Percentiles rank a stretch among this genome's conserved stretches.
These are phyloP conservation scores for Podiceps cristatus DNA, from an alignment of 2,113 vertebrate species.

Conservation along the genomic window DNA sequence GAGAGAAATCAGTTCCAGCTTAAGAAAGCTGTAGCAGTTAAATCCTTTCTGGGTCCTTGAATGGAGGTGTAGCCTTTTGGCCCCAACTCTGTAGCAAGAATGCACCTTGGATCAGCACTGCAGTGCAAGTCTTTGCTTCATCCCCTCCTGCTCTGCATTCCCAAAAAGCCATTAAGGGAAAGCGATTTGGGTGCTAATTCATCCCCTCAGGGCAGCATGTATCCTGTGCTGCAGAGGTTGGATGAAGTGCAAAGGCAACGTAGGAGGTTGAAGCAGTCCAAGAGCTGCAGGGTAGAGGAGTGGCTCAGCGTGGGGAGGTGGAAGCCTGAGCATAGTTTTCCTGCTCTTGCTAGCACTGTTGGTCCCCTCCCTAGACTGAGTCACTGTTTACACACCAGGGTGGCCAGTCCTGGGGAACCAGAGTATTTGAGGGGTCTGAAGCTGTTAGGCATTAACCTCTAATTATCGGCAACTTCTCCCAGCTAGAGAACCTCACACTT, in stretches of 20 bases:
- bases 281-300: neutral
- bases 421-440: neutral
- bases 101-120: neutral
- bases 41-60: neutral
- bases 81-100: neutral
- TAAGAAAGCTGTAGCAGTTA: neutral
- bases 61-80: neutral
- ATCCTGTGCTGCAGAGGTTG: neutral
- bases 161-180: neutral
- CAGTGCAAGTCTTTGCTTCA: neutral
- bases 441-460: neutral
- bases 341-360: neutral
- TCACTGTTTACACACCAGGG: conserved; percentile 22
- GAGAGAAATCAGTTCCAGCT: neutral
- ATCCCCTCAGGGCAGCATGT: neutral
- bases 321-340: neutral
- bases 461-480: neutral
- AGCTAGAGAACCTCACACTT: neutral
- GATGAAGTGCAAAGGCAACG: neutral
- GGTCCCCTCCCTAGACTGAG: neutral
- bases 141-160: neutral
- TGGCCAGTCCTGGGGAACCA: neutral
- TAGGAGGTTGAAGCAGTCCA: neutral
- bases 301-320: neutral
- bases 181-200: neutral